Evolutionary conservation across 2,797 vertebrate species (phyloP), one percentile per base, ranked within the genome.

Genomic region (Poliocrania exsul): DNA sequence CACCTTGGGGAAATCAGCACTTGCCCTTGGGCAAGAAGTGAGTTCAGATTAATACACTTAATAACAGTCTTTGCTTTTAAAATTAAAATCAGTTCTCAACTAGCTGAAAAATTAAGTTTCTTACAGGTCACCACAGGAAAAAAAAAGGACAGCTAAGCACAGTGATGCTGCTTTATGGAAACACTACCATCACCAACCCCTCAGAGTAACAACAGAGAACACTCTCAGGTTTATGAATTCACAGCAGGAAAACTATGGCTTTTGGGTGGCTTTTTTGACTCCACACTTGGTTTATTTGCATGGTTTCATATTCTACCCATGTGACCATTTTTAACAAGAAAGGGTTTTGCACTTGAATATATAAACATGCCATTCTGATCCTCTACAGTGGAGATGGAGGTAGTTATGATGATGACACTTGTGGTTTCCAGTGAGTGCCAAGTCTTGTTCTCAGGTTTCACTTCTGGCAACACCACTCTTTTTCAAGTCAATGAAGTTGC

Each of bases 361-460:
- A 80, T 40, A 89, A 93, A 92, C 84, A 87, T 2, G 21, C 50
- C 86, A 69, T 51, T 91, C 71, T 6, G 1, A 82, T 57, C 61
- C 90, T 89, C 65, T 53, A 18, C 60, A 74, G 81, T 40, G 54
- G 49, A 95, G 71, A 78, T 16, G 56, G 17, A 91, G 88, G 85
- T 64, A 93, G 56, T 60, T 82, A 66, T 2, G n/a, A 77, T 50
- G 73, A 94, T 71, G 86, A 84, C 92, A 80, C 81, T 85, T 87
- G 88, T 23, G 92, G 90, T 95, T 95, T 95, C 67, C 50, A 91
- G 66, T 44, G 4, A 57, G 57, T 65, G 95, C 93, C 96, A 97
- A 95, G 65, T 54, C 91, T 78, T 56, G 25, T 44, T 95, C 90
- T 95, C 83, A n/a, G 57, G 88, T 95, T 97, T 92, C 90, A 91